Percentiles rank a stretch among this genome's conserved stretches.
phyloP scores from a whole-genome alignment of 1,140 invertebrate species.

The Copidosoma floridanum region DNA sequence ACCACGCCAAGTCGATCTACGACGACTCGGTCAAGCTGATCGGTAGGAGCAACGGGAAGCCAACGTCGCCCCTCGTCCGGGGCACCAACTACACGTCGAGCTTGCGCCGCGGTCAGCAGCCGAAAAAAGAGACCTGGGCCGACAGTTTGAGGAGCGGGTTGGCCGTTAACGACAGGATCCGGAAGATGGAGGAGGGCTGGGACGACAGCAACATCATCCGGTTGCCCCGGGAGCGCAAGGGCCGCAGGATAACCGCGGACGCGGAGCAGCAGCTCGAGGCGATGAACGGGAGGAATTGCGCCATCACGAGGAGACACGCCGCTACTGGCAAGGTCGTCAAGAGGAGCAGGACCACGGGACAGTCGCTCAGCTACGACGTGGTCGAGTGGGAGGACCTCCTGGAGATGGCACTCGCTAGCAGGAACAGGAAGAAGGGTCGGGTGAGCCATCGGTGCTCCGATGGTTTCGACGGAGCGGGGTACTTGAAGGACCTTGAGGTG shows the following conservation, averaged over 20 bases:
- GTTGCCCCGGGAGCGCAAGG: conserved; percentile 43
- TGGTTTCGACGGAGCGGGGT: conserved; percentile 18
- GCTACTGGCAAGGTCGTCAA: conserved; percentile 10
- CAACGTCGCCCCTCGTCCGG: not conserved
- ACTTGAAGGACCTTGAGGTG: conserved; percentile 49
- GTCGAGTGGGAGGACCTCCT: conserved; percentile 59
- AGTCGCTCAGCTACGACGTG: conserved; percentile 38
- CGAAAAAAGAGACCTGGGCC: conserved; percentile 55
- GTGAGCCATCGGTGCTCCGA: conserved; percentile 6
- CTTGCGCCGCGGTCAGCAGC: conserved; percentile 28
- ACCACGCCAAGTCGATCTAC: conserved; percentile 22
- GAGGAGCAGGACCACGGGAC: conserved; percentile 27
- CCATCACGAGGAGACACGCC: conserved; percentile 27
- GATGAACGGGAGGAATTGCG: conserved; percentile 29
- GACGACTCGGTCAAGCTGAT: not conserved
- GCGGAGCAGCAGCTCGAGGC: conserved; percentile 31
- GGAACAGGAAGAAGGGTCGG: conserved; percentile 34
- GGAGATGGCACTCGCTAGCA: conserved; percentile 45
- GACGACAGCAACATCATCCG: conserved; percentile 47
- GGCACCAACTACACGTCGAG: conserved; percentile 10
- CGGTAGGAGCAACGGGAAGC: not conserved
- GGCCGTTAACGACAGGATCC: conserved; percentile 32
- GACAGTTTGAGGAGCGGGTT: conserved; percentile 42
- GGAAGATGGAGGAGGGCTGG: conserved; percentile 50
- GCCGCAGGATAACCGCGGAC: conserved; percentile 46